phyloP scores from a whole-genome alignment of 2,113 vertebrate species.

The Oreochromis aureus region DNA sequence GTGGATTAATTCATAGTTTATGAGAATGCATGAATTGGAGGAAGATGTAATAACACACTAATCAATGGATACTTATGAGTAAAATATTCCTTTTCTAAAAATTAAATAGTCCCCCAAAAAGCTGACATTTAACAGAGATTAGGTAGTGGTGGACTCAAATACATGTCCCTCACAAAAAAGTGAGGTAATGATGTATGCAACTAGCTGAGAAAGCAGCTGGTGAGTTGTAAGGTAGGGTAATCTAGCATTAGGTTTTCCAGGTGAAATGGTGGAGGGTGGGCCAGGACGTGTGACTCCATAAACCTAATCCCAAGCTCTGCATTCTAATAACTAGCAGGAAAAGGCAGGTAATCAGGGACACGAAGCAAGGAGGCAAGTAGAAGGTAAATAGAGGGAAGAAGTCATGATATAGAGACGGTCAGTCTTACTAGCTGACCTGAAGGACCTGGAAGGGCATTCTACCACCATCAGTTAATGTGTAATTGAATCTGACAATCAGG shows the following conservation, averaged over 20 bases:
- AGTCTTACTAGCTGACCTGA: not conserved
- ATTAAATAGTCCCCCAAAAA: fast-evolving
- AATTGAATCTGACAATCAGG: not conserved
- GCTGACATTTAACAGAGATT: fast-evolving
- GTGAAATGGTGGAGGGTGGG: not conserved
- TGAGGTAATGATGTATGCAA: not conserved
- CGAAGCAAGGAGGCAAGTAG: not conserved
- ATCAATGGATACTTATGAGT: not conserved
- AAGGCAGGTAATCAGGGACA: not conserved
- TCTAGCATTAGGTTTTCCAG: not conserved
- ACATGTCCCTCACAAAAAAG: not conserved
- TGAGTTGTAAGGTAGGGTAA: not conserved
- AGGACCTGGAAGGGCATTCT: not conserved
- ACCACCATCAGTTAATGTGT: not conserved
- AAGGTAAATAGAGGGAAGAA: not conserved
- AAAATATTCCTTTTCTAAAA: not conserved
- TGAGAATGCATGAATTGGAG: not conserved
- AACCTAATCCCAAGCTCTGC: not conserved
- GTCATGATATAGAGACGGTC: not conserved
- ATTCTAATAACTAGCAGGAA: not conserved
- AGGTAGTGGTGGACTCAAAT: not conserved
- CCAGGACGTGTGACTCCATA: fast-evolving
- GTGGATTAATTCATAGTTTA: fast-evolving
- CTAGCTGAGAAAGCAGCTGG: not conserved
- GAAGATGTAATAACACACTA: fast-evolving